phyloP scores from a whole-genome alignment of 2,797 vertebrate genomes.

The Peromyscus attwateri region DNA sequence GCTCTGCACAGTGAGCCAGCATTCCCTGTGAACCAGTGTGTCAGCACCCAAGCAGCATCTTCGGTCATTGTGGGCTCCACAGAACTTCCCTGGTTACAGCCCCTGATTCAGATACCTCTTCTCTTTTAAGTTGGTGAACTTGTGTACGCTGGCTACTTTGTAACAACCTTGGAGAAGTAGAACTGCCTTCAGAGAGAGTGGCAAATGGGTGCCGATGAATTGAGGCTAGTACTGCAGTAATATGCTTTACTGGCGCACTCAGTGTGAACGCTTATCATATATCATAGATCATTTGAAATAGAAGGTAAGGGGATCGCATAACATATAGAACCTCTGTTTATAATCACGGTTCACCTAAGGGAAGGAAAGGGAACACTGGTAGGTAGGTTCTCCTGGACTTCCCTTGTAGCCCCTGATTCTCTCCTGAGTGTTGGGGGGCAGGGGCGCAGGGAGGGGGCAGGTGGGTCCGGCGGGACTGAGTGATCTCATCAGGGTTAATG shows the following conservation, averaged over 20 bases:
- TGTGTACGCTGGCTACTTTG: neutral
- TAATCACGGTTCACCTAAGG: neutral
- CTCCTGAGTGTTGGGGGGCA: neutral
- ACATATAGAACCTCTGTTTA: neutral
- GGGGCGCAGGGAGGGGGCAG: neutral
- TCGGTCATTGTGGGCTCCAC: neutral
- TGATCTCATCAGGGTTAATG: neutral
- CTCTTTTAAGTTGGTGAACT: neutral
- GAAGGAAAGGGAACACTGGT: neutral
- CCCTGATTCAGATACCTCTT: neutral
- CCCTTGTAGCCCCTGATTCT: neutral
- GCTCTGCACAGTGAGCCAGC: neutral
- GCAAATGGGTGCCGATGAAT: neutral
- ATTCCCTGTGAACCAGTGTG: neutral
- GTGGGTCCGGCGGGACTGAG: neutral
- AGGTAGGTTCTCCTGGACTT: neutral
- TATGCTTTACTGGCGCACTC: neutral
- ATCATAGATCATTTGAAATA: constrained; percentile 10
- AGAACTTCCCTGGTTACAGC: neutral
- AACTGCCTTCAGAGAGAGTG: neutral
- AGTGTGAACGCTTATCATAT: neutral
- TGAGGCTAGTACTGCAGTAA: neutral
- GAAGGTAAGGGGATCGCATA: neutral
- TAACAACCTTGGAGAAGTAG: neutral
- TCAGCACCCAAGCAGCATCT: neutral